These are phyloP conservation scores for Zaprionus inermis DNA, from an alignment of 1,140 invertebrate genomes.

Conservation along the genomic window DNA sequence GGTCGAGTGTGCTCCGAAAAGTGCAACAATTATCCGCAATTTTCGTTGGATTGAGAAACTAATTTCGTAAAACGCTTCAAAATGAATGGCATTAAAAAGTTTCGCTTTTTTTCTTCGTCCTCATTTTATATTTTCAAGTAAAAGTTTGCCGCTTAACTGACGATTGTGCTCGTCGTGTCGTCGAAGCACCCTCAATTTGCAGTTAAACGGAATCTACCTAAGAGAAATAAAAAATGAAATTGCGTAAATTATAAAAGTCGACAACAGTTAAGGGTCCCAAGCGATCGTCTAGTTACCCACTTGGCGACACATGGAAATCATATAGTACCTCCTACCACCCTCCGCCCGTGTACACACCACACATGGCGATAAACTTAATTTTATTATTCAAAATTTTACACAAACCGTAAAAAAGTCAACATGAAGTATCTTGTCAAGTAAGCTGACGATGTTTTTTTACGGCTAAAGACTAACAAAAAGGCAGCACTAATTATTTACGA, in stretches of 20 bases:
- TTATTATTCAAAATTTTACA: conserved; percentile 54
- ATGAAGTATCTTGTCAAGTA: conserved; percentile 25
- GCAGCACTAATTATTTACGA: conserved; percentile 75
- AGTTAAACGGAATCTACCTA: conserved; percentile 6
- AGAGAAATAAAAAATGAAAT: conserved; percentile 27
- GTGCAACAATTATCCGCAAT: conserved; percentile 42
- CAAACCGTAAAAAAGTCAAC: conserved; percentile 48
- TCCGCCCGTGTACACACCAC: no score
- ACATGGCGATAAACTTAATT: conserved; percentile 47
- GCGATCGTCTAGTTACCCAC: conserved; percentile 4
- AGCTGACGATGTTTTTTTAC: conserved; percentile 22
- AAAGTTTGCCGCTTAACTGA: conserved; percentile 28
- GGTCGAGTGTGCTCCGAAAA: no score
- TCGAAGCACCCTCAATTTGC: conserved; percentile 19
- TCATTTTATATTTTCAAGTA: neutral
- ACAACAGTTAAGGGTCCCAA: conserved; percentile 9
- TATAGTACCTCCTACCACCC: neutral
- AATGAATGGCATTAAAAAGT: conserved; percentile 37
- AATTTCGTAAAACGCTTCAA: conserved; percentile 32
- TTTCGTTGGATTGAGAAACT: conserved; percentile 27
- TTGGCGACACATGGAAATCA: neutral
- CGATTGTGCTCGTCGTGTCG: no score
- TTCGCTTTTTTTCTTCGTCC: neutral
- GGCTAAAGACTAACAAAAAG: conserved; percentile 28
- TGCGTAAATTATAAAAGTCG: conserved; percentile 10